Conservation (phyloP, 1,140 invertebrate genomes). For the Monomorium pharaonis region DNA sequence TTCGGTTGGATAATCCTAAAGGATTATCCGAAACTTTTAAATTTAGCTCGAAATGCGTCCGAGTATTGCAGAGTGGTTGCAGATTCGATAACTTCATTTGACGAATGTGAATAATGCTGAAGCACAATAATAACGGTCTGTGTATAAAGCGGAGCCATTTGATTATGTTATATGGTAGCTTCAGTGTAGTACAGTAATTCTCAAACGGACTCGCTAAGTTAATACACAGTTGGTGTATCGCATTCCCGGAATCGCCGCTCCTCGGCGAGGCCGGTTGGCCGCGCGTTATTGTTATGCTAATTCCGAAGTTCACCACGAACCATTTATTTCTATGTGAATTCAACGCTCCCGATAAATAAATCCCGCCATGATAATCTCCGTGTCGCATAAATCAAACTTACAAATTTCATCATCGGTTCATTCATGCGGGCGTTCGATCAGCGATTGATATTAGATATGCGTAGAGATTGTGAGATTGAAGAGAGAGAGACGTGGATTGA, state of each 20-base stretch:
- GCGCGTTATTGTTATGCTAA: constrained; percentile 42
- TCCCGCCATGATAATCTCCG: neutral
- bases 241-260: constrained; percentile 34
- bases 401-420: constrained; percentile 5
- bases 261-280: neutral
- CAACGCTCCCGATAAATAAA: constrained; percentile 38
- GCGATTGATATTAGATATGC: neutral
- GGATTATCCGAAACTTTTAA: neutral
- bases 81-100: neutral
- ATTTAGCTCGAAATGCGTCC: neutral
- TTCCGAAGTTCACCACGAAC: neutral
- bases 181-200: neutral
- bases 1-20: neutral
- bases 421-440: too few relatives aligned
- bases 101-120: neutral
- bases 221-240: constrained; percentile 21
- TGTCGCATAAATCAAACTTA: neutral
- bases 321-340: constrained; percentile 28
- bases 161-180: neutral
- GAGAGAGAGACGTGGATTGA: too few relatives aligned
- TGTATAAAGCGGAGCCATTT: neutral
- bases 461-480: neutral
- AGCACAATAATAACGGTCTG: neutral
- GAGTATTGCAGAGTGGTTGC: neutral
- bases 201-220: constrained; percentile 2